Base-by-base conservation (phyloP, 2,113 vertebrate species). In the Cyprinodon brontotheroides region DNA sequence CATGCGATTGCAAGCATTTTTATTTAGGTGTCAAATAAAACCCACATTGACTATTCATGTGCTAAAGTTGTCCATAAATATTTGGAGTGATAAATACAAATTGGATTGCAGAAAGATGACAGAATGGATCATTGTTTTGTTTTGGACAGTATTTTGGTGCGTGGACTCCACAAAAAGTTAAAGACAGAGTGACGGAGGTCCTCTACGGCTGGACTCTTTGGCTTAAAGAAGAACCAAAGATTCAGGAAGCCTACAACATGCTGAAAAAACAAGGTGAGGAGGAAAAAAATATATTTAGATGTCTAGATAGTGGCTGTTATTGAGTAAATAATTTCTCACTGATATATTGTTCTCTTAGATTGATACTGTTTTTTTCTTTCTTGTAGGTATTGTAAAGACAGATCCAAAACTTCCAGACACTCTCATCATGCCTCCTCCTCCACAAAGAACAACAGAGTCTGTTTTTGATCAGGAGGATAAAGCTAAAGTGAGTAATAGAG, bases 401-500 rank as follows among this genome's bases (percentile, higher is more conserved):
- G 97, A 98, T 66, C 97, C 97, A 15, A 95, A 95, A 79, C 72
- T 97, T 4, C 93, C 93, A 9, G 86, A 93, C 82, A 93, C 92
- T 12, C 90, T 94, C 47, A 93, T 95, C 81, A 93, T 96, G 87
- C 93, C 95, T 9, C 96, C 96, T 3, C 96, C 95, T 40, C 94
- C 95, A 43, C 95, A 95, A 0, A 95, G 96, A 93, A 81, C 91
- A 60, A 90, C 90, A 64, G 93, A 93, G 36, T 96, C 96, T 12
- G 92, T 98, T 75, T 98, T 98, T 87, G 96, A 97, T 86, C 94
- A 97, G 72, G 94, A 96, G 80, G 97, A 97, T 57, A 98, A 97
- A 82, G 95, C 96, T n/a, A 94, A 95, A 93, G 97, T 95, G 22
- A 45, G 87, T 81, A 15, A 41, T 14, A 14, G 15, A 50, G 22